phyloP scores from a whole-genome alignment of 2,113 vertebrate genomes.

The Menidia beryllina region DNA sequence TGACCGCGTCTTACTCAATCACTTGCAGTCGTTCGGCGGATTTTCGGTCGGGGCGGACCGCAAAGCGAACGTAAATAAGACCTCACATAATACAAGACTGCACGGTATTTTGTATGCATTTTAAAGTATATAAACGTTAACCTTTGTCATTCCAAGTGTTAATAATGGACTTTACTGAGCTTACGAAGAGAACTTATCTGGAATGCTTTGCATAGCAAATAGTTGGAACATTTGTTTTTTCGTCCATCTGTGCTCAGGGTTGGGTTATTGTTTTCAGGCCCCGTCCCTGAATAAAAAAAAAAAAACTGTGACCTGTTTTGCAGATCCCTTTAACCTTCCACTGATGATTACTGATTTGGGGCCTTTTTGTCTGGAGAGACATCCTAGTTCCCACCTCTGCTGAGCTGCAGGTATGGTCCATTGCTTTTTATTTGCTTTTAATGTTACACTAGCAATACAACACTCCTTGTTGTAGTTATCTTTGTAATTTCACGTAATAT shows the following conservation, averaged over 20 bases:
- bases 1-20: constrained; percentile 30
- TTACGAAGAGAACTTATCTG: too few species aligned
- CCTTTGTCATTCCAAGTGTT: too few species aligned
- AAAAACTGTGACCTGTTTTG: too few species aligned
- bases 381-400: constrained; percentile 15
- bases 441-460: background rate
- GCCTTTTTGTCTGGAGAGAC: constrained; percentile 35
- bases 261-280: background rate
- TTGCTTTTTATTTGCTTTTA: background rate
- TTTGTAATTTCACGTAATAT: too few species aligned
- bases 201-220: background rate
- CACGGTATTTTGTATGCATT: too few species aligned
- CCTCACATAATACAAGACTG: too few species aligned
- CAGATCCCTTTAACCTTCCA: constrained; percentile 44
- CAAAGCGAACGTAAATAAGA: background rate
- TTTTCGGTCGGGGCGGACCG: background rate
- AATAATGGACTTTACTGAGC: too few species aligned
- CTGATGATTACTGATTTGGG: constrained; percentile 33
- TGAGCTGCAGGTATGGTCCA: constrained; percentile 53
- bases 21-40: background rate
- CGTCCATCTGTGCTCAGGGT: background rate
- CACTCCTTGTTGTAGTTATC: background rate
- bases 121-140: too few species aligned
- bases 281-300: background rate
- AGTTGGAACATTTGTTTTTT: background rate